These are phyloP conservation scores for Desmodus rotundus DNA, from an alignment of 2,113 vertebrate genomes.

Conservation along the genomic window DNA sequence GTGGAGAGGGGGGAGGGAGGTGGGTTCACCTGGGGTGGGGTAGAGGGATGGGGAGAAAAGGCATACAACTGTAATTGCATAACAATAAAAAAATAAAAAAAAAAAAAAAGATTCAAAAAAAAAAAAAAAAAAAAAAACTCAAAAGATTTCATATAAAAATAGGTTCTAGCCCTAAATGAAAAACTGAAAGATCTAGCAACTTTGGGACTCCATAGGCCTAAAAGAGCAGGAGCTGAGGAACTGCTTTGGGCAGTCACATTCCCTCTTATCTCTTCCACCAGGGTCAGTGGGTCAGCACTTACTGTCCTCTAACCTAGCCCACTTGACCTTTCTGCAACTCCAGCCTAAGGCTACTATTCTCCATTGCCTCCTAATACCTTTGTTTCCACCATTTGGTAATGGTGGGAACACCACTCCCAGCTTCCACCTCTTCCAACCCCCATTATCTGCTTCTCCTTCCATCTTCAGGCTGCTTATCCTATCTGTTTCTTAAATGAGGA, in stretches of 20 bases:
- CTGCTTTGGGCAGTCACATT: not conserved
- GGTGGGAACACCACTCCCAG: too few relatives aligned
- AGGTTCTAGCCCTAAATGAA: not conserved
- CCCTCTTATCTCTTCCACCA: too few relatives aligned
- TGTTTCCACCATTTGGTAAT: not conserved
- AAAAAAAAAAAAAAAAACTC: too few relatives aligned
- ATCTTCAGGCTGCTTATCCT: not conserved
- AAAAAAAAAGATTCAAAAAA: too few relatives aligned
- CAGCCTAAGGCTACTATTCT: not conserved
- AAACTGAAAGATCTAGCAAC: not conserved
- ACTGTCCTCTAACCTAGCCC: too few relatives aligned
- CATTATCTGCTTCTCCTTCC: not conserved
- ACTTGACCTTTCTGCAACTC: not conserved
- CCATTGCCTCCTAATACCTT: not conserved
- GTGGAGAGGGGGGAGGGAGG: too few relatives aligned
- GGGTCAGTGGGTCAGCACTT: not conserved
- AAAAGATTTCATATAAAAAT: not conserved
- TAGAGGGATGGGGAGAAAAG: too few relatives aligned
- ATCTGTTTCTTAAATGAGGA: not conserved
- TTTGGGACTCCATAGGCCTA: not conserved
- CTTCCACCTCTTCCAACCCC: not conserved
- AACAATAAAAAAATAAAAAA: too few relatives aligned
- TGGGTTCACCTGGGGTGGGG: too few relatives aligned
- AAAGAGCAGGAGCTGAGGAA: not conserved
- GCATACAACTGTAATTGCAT: too few relatives aligned